Percentiles rank a stretch among this genome's conserved stretches.
Conservation (phyloP, 37 sponge, comb jelly and placozoan species). For the Hormiphora californensis region DNA sequence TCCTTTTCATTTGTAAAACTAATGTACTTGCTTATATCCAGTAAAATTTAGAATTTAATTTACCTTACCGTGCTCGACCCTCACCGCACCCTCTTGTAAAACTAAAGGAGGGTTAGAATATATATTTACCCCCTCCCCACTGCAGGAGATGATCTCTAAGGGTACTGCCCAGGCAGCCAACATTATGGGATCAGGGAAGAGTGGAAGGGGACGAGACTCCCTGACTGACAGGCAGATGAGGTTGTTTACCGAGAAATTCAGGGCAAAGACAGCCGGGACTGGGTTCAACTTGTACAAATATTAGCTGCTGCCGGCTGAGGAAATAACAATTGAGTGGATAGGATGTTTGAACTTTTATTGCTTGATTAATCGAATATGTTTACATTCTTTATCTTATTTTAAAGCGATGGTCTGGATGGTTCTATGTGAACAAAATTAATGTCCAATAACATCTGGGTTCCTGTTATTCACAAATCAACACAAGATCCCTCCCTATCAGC, state of each 20-base stretch:
- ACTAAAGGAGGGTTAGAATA: too few species aligned
- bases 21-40: neutral
- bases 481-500: too few species aligned
- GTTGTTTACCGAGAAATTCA: neutral
- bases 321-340: neutral
- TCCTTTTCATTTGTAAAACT: neutral
- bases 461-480: too few species aligned
- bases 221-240: constrained; percentile 5
- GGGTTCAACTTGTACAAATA: constrained; percentile 27
- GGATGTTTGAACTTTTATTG: too few species aligned
- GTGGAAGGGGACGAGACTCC: neutral
- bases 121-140: neutral
- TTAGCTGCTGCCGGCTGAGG: neutral
- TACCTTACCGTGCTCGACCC: neutral
- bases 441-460: too few species aligned
- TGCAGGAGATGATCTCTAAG: neutral
- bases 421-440: too few species aligned
- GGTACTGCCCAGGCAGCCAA: neutral
- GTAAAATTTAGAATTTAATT: neutral
- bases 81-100: neutral
- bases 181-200: constrained; percentile 15
- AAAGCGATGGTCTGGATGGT: too few species aligned
- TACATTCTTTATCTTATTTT: too few species aligned
- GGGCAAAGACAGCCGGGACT: neutral
- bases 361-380: too few species aligned